Conservation (phyloP, 92 coral and sea anemone genomes). For the Porites lobata region DNA sequence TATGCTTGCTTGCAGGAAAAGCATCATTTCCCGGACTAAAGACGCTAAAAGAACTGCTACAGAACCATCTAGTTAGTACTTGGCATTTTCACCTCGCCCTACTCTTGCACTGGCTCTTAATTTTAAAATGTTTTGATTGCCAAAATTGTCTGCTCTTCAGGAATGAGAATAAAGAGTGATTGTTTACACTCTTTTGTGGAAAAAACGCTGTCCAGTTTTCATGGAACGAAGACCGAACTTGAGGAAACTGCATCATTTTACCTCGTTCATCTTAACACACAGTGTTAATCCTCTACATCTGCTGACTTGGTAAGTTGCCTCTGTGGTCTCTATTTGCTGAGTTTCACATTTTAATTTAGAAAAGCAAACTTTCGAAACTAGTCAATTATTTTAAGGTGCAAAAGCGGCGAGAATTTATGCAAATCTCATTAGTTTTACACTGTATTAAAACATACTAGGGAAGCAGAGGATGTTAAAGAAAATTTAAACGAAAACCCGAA, state of each 20-base stretch:
- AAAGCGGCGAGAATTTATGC: slow-evolving; percentile 5
- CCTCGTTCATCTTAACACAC: no score
- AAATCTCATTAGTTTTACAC: neutral
- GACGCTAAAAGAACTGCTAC: slow-evolving; percentile 79
- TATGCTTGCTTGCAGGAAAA: slow-evolving; percentile 28
- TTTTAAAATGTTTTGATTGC: neutral
- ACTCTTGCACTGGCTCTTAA: neutral
- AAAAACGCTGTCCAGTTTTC: neutral
- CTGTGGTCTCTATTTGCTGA: neutral
- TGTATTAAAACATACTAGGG: no score
- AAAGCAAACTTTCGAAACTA: neutral
- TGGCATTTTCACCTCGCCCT: neutral
- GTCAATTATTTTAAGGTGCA: neutral
- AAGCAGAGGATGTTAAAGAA: no score
- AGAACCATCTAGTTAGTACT: slow-evolving; percentile 1
- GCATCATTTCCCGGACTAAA: slow-evolving; percentile 67
- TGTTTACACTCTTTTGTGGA: neutral
- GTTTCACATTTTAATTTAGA: neutral
- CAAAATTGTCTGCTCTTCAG: neutral
- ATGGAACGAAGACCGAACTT: no score
- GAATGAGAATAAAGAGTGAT: neutral
- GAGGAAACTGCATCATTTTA: no score
- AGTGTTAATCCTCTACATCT: no score
- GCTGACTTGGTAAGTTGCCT: no score
- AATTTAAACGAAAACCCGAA: no score